Conservation (phyloP, 2,797 vertebrate genomes). For the Danio albolineatus region DNA sequence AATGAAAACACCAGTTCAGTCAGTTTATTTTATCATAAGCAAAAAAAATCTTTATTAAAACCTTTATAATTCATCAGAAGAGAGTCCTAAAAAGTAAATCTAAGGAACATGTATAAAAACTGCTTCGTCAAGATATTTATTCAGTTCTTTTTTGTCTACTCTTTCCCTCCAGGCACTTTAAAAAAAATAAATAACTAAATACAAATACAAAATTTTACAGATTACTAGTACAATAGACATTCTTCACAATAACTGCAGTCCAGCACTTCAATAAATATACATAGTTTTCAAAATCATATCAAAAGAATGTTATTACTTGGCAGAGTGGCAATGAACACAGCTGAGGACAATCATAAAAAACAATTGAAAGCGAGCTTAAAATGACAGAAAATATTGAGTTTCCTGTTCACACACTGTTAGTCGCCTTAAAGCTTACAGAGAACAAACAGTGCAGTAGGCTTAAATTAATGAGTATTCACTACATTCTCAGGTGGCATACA, state of each 20-base stretch:
- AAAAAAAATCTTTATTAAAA: not conserved
- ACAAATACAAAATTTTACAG: no score
- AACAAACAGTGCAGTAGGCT: constrained; percentile 5
- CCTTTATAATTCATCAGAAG: not conserved
- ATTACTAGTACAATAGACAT: not conserved
- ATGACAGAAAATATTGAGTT: not conserved
- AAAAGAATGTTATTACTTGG: constrained; percentile 3
- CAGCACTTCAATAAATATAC: not conserved
- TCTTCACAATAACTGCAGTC: not conserved
- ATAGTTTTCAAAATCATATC: not conserved
- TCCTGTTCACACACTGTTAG: not conserved
- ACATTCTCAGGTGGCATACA: constrained; percentile 23
- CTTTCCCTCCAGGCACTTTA: not conserved
- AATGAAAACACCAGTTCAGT: not conserved
- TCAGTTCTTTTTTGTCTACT: not conserved
- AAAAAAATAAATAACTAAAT: not conserved
- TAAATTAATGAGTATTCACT: constrained; percentile 41
- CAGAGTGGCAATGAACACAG: not conserved
- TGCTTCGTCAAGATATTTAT: not conserved
- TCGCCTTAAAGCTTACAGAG: not conserved
- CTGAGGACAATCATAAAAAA: not conserved
- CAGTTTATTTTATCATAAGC: no score
- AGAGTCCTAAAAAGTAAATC: not conserved
- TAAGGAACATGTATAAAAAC: not conserved
- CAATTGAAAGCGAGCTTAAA: not conserved